Percentiles rank a stretch among this genome's conserved stretches.
Conservation (phyloP, 1,140 invertebrate genomes). For the Popillia japonica region DNA sequence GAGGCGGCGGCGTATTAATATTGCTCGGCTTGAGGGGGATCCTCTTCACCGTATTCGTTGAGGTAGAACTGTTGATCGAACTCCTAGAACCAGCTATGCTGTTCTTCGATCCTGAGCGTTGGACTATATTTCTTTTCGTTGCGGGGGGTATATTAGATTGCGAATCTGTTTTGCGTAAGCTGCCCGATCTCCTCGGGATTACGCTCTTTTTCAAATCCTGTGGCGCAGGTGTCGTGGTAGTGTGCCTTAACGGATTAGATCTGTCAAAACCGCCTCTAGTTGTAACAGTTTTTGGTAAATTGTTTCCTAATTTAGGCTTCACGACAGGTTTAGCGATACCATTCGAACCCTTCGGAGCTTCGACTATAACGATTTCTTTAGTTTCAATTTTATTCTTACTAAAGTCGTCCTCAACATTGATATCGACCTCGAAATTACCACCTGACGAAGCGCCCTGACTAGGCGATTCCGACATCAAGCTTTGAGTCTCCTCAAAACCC, state of each 20-base stretch:
- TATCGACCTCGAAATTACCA: slow-evolving; percentile 54
- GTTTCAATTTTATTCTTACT: background rate
- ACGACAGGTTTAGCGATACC: background rate
- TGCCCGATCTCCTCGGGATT: slow-evolving; percentile 57
- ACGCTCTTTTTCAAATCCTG: slow-evolving; percentile 46
- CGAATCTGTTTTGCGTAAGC: slow-evolving; percentile 58
- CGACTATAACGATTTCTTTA: background rate
- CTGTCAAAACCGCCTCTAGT: slow-evolving; percentile 29
- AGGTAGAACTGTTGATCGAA: slow-evolving; percentile 82
- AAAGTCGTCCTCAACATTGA: slow-evolving; percentile 24
- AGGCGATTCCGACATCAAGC: slow-evolving; percentile 82
- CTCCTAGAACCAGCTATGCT: slow-evolving; percentile 82
- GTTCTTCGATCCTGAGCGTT: slow-evolving; percentile 62
- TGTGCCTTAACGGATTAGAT: slow-evolving; percentile 40
- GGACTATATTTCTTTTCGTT: slow-evolving; percentile 44
- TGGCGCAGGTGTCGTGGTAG: slow-evolving; percentile 23
- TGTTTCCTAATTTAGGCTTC: background rate
- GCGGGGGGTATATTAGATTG: slow-evolving; percentile 44
- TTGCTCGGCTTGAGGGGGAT: slow-evolving; percentile 61
- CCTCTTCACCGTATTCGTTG: slow-evolving; percentile 79
- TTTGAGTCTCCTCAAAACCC: slow-evolving; percentile 90
- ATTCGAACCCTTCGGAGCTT: background rate
- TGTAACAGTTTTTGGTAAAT: background rate
- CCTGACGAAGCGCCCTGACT: slow-evolving; percentile 63
- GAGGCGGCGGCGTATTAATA: background rate